Conservation (phyloP, 2,888 invertebrate genomes). For the Aphrophora alni region DNA sequence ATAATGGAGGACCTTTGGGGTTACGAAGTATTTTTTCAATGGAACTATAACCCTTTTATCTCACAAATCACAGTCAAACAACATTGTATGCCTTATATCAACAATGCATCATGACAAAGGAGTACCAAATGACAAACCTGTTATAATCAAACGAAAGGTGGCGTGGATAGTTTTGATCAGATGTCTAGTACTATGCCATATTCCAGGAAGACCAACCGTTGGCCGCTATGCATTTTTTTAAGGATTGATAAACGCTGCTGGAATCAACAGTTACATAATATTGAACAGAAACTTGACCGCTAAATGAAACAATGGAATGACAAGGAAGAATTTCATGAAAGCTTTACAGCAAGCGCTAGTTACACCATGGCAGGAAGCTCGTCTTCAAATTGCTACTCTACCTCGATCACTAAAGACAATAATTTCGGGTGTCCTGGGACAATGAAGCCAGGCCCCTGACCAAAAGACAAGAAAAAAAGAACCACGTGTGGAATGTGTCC, state of each 20-base stretch:
- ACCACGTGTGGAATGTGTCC: no score
- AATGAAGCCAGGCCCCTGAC: not conserved
- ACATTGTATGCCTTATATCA: constrained; percentile 11
- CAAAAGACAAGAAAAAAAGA: constrained; percentile 13
- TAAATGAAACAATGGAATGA: not conserved
- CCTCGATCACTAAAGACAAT: not conserved
- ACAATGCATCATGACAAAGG: constrained; percentile 23
- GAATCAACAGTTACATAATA: no score
- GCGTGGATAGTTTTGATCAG: constrained; percentile 9
- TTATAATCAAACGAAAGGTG: constrained; percentile 12
- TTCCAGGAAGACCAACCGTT: no score
- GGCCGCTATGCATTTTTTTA: no score
- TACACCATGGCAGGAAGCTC: not conserved
- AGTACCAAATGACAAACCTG: not conserved
- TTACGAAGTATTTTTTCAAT: constrained; percentile 7
- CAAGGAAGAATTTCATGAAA: not conserved
- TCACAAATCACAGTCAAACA: not conserved
- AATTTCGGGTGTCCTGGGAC: not conserved
- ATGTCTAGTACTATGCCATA: not conserved
- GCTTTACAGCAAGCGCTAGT: not conserved
- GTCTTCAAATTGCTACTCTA: not conserved
- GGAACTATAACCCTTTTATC: constrained; percentile 10
- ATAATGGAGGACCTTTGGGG: not conserved
- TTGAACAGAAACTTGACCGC: no score
- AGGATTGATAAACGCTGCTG: no score